A percentile compares a stretch with the other conserved stretches of the same genome.
Evolutionary conservation across 2,113 vertebrate species (phyloP).

Genomic region (Nothoprocta pentlandii): DNA sequence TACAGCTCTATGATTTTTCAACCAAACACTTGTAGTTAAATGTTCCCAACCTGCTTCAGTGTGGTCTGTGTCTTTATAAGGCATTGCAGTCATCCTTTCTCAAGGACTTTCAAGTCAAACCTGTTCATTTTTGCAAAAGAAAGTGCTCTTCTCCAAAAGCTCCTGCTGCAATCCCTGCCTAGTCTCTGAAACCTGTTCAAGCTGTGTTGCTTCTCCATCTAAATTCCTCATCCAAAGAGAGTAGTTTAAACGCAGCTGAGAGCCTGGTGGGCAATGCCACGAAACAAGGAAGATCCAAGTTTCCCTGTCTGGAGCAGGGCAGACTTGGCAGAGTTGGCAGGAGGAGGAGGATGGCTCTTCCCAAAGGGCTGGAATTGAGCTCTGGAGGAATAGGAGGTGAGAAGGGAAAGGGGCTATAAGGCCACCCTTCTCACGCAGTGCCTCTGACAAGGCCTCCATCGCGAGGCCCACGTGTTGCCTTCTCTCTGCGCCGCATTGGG

Average conservation of each 20-base stretch:
- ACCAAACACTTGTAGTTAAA: background rate
- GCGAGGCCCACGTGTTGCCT: no score
- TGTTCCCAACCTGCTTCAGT: background rate
- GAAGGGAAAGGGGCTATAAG: no score
- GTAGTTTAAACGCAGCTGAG: background rate
- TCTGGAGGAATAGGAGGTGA: background rate
- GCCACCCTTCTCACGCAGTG: background rate
- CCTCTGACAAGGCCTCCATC: background rate
- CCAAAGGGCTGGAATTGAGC: background rate
- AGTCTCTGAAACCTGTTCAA: background rate
- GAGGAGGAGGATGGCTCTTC: background rate
- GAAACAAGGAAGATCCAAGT: background rate
- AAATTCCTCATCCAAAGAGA: background rate
- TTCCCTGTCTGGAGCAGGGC: background rate
- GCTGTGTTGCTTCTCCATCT: background rate
- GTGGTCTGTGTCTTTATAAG: background rate
- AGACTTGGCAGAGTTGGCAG: background rate
- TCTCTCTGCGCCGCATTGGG: background rate
- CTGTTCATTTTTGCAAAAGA: background rate
- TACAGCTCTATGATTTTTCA: background rate
- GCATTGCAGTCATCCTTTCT: background rate
- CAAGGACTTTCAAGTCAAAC: constrained; percentile 9
- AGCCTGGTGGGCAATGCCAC: background rate
- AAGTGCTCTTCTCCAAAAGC: background rate
- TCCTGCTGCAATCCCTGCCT: background rate